phyloP scores from a whole-genome alignment of 2,113 vertebrate species.

The Oceanodroma tethys region DNA sequence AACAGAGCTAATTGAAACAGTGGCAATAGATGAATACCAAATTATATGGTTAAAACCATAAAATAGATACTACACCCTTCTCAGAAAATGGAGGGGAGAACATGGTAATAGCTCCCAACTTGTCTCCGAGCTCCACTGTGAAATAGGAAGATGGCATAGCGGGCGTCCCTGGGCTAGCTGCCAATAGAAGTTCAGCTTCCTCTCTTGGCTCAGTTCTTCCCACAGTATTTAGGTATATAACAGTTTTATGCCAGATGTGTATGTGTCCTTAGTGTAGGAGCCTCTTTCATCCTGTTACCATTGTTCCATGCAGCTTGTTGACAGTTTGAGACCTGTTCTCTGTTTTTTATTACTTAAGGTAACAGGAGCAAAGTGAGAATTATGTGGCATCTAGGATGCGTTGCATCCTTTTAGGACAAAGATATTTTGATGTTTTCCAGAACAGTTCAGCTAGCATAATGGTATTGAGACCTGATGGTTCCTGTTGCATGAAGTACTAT shows the following conservation, averaged over 20 bases:
- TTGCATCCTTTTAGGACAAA: background rate
- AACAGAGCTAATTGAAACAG: background rate
- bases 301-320: background rate
- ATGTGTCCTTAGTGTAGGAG: background rate
- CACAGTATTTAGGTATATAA: background rate
- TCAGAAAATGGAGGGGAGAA: background rate
- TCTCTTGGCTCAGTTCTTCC: background rate
- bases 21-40: background rate
- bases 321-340: background rate
- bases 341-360: background rate
- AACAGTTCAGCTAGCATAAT: background rate
- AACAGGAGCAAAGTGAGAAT: background rate
- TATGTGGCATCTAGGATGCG: background rate
- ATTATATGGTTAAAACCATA: background rate
- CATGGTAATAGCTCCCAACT: background rate
- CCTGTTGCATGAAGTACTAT: background rate
- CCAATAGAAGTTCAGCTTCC: background rate
- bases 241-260: background rate
- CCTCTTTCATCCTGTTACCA: background rate
- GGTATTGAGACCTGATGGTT: background rate
- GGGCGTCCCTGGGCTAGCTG: background rate
- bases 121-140: background rate
- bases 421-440: background rate
- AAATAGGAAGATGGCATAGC: rapidly evolving
- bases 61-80: background rate